Base-by-base conservation (phyloP, 2,797 vertebrate species). In the Eupleurogrammus muticus region DNA sequence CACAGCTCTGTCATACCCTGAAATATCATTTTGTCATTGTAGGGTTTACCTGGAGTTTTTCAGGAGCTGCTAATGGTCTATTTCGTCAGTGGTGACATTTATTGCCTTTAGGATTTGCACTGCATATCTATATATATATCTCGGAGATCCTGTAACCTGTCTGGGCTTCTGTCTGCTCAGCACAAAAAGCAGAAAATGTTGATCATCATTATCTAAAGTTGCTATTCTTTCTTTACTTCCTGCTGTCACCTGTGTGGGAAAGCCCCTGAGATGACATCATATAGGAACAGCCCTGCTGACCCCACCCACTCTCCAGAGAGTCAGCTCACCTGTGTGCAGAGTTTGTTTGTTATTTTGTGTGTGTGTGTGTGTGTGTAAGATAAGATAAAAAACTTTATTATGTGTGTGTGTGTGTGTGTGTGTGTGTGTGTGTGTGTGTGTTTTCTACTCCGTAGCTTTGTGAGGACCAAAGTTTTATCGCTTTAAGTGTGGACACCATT, bases 251-350 rank as follows among this genome's bases (percentile, higher is more conserved):
- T 71, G 50, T 61, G 49, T 56, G 62, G 82, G 75, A 86, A 89
- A 83, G 28, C 62, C 80, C 85, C 48, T 2, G 35, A 38, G 70
- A 54, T 84, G 73, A 80, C 62, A 21, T 83, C 77, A 76, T 66
- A 44, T 70, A 83, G 80, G 85, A 79, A 34, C 46, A 59, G 23
- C 13, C 21, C n/a, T 21, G 17, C 9, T 55, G 60, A 20, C 46
- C 12, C 34, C 7, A 16, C 72, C 53, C 38, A 28, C 28, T 13
- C 32, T 32, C 38, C 35, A 10, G 10, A 54, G 23, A 65, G 66
- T 49, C 53, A 19, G 14, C 8, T 8, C 7, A 2, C 48, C 36
- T 3, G 16, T 19, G 6, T n/a, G n/a, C n/a, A n/a, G n/a, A n/a
- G n/a, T n/a, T n/a, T n/a, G n/a, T n/a, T n/a, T n/a, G n/a, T n/a